These are phyloP conservation scores for Tricholauxania praeusta DNA, from an alignment of 2,888 invertebrate species.

Conservation along the genomic window DNA sequence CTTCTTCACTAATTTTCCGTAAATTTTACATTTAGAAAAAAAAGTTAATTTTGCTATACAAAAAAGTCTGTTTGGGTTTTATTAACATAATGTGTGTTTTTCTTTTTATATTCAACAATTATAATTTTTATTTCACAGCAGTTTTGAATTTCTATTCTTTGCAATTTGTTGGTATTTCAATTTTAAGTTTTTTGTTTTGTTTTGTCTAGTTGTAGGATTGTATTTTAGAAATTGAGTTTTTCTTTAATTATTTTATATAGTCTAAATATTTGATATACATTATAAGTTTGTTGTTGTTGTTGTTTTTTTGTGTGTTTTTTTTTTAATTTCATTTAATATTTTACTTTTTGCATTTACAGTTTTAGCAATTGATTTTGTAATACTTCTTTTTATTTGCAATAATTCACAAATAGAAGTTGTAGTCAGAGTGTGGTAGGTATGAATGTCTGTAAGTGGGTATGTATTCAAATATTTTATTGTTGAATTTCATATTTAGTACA, in stretches of 20 bases:
- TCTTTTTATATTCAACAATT: slow-evolving; percentile 28
- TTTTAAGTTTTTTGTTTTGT: slow-evolving; percentile 2
- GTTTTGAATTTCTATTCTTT: slow-evolving; percentile 30
- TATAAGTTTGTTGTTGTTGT: slow-evolving; percentile 20
- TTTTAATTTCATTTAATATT: background rate
- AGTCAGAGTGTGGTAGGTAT: background rate
- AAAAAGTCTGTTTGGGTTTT: background rate
- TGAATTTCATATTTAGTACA: background rate
- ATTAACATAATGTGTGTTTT: slow-evolving; percentile 25
- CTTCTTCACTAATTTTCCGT: background rate
- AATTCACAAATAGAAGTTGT: slow-evolving; percentile 27
- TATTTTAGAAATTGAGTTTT: background rate
- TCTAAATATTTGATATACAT: slow-evolving; percentile 33
- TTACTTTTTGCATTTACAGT: slow-evolving; percentile 44
- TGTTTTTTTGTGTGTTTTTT: slow-evolving; percentile 29
- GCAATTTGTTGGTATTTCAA: background rate
- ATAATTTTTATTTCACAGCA: slow-evolving; percentile 37
- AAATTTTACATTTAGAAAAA: slow-evolving; percentile 23
- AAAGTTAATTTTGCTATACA: too few species aligned
- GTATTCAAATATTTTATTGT: background rate
- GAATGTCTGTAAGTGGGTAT: background rate
- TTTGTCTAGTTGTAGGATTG: slow-evolving; percentile 22
- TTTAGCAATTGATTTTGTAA: slow-evolving; percentile 36
- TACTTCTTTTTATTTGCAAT: slow-evolving; percentile 39
- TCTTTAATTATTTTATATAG: slow-evolving; percentile 11